These are phyloP conservation scores for Entomobrya multifasciata DNA, from an alignment of 2,888 invertebrate species.

Conservation along the genomic window DNA sequence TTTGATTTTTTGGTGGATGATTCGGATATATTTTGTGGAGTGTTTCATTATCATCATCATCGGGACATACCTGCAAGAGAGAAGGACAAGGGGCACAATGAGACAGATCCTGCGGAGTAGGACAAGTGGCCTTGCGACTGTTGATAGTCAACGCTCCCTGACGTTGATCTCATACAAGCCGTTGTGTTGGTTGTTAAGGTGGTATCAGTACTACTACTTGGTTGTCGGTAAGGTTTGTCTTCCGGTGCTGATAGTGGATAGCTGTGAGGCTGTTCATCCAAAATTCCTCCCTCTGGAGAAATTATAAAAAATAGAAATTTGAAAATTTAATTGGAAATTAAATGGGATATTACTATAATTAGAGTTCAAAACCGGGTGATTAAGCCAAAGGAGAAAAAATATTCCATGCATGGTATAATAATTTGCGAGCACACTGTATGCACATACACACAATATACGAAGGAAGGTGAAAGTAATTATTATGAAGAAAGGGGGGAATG, in stretches of 20 bases:
- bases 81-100: constrained; percentile 62
- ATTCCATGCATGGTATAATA: too few species aligned
- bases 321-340: too few species aligned
- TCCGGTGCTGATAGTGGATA: constrained; percentile 82
- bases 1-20: too few species aligned
- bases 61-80: constrained; percentile 66
- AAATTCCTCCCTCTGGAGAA: constrained; percentile 81
- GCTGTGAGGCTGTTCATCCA: constrained; percentile 84
- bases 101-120: constrained; percentile 10
- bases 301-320: constrained; percentile 5
- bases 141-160: constrained; percentile 21
- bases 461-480: too few species aligned
- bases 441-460: too few species aligned
- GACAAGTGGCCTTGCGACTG: background rate
- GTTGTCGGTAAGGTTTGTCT: constrained; percentile 74
- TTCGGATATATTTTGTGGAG: too few species aligned
- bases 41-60: constrained; percentile 31
- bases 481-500: background rate
- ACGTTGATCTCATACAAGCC: background rate
- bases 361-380: too few species aligned
- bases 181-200: constrained; percentile 3
- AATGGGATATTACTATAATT: too few species aligned
- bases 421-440: too few species aligned
- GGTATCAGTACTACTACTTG: constrained; percentile 60
- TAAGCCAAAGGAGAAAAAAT: too few species aligned